Evolutionary conservation across 2,888 invertebrate genomes (phyloP).

Genomic region (Tyria jacobaeae): DNA sequence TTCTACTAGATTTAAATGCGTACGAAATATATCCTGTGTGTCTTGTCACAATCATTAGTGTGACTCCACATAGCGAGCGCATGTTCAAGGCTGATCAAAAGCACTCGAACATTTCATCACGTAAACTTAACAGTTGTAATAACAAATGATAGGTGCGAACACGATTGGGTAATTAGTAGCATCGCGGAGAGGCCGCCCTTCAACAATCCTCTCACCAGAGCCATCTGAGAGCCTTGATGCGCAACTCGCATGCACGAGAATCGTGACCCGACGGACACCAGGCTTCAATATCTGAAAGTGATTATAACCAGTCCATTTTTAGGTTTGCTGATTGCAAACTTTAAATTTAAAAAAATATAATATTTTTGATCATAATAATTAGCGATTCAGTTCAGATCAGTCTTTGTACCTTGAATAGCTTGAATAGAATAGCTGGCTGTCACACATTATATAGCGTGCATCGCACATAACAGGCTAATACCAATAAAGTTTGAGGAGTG

Average conservation of each 20-base stretch:
- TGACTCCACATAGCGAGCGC: slow-evolving; percentile 17
- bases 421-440: too few species aligned
- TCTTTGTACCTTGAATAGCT: too few species aligned
- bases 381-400: too few species aligned
- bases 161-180: slow-evolving; percentile 40
- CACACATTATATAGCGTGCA: too few species aligned
- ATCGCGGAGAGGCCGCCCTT: slow-evolving; percentile 21
- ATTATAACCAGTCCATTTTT: background rate
- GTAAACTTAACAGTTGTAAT: slow-evolving; percentile 16
- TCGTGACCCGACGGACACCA: slow-evolving; percentile 7
- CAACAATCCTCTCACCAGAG: slow-evolving; percentile 22
- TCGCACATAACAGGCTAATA: too few species aligned
- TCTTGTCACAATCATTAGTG: slow-evolving; percentile 9
- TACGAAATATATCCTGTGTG: slow-evolving; percentile 7
- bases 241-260: background rate
- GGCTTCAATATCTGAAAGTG: slow-evolving; percentile 11
- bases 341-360: too few species aligned
- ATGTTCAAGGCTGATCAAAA: slow-evolving; percentile 25
- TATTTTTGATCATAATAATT: too few species aligned
- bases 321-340: too few species aligned
- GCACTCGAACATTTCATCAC: slow-evolving; percentile 38
- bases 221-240: slow-evolving; percentile 11
- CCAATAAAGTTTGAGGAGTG: too few species aligned
- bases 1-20: background rate
- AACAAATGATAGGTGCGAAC: slow-evolving; percentile 21